Conservation (phyloP, 2,888 invertebrate species). For the Folsomia candida region DNA sequence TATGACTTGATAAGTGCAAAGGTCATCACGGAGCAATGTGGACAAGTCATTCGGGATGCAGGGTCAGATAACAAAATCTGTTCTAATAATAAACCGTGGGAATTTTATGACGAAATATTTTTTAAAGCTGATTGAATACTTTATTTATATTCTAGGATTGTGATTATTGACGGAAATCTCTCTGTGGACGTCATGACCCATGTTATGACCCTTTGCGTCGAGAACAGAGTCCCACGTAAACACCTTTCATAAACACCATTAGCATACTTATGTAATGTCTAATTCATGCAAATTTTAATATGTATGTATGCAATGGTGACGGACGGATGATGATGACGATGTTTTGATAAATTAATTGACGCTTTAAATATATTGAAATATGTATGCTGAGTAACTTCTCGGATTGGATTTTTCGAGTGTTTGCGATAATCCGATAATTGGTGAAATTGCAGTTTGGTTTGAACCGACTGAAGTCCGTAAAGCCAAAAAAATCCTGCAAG, state of each 20-base stretch:
- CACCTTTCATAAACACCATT: too few relatives aligned
- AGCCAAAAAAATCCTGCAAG: conserved; percentile 67
- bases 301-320: too few relatives aligned
- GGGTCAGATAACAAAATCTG: too few relatives aligned
- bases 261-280: too few relatives aligned
- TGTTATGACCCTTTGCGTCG: conserved; percentile 63
- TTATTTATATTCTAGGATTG: too few relatives aligned
- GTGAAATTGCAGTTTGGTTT: conserved; percentile 70
- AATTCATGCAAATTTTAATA: too few relatives aligned
- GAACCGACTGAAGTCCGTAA: conserved; percentile 83
- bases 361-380: neutral
- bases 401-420: neutral
- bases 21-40: conserved; percentile 22
- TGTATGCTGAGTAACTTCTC: too few relatives aligned
- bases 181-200: conserved; percentile 66
- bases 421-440: neutral
- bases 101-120: too few relatives aligned
- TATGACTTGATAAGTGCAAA: conserved; percentile 67
- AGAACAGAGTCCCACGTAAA: conserved; percentile 68
- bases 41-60: conserved; percentile 35
- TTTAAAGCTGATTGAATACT: too few relatives aligned
- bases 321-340: too few relatives aligned
- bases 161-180: conserved; percentile 83
- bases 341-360: neutral
- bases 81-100: too few relatives aligned